Evolutionary conservation across 2,113 vertebrate genomes (phyloP).

Genomic region (Cyprinus carpio): DNA sequence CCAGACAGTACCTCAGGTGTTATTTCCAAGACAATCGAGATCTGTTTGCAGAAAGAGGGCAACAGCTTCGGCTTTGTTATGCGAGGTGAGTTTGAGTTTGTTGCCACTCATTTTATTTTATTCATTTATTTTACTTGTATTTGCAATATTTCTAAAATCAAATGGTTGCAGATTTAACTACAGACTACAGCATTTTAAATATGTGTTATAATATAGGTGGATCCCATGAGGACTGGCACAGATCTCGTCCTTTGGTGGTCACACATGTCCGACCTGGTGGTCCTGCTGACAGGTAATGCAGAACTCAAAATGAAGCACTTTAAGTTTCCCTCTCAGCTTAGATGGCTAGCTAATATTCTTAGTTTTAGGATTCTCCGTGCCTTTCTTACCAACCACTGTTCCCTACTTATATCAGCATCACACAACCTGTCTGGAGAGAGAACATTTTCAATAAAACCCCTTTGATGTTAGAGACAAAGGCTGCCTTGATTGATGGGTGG

Average conservation of each 20-base stretch:
- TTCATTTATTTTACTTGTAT: not conserved
- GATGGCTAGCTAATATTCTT: not conserved
- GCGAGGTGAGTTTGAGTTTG: slow-evolving; percentile 78
- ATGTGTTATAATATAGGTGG: slow-evolving; percentile 77
- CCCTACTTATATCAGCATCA: slow-evolving; percentile 4
- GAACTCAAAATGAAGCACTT: not conserved
- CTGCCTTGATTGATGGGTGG: not conserved
- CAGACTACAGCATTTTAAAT: not conserved
- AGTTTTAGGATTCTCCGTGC: not conserved
- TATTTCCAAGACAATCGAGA: slow-evolving; percentile 94
- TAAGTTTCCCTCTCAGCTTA: not conserved
- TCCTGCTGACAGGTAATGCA: slow-evolving; percentile 90
- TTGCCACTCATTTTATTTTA: not conserved
- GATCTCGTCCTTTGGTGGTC: slow-evolving; percentile 89
- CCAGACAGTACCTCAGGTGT: slow-evolving; percentile 88
- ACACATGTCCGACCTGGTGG: slow-evolving; percentile 92
- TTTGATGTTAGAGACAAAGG: slow-evolving; percentile 37
- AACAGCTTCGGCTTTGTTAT: slow-evolving; percentile 96
- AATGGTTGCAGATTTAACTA: not conserved
- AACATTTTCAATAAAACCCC: not conserved
- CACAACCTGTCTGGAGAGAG: slow-evolving; percentile 3
- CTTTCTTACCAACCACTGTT: not conserved
- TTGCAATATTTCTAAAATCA: not conserved
- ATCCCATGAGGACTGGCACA: slow-evolving; percentile 92
- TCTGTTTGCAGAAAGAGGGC: slow-evolving; percentile 95